Base-by-base conservation (phyloP, 30 jellyfish, hydroid and myxozoan genomes). In the Rhopilema esculentum region DNA sequence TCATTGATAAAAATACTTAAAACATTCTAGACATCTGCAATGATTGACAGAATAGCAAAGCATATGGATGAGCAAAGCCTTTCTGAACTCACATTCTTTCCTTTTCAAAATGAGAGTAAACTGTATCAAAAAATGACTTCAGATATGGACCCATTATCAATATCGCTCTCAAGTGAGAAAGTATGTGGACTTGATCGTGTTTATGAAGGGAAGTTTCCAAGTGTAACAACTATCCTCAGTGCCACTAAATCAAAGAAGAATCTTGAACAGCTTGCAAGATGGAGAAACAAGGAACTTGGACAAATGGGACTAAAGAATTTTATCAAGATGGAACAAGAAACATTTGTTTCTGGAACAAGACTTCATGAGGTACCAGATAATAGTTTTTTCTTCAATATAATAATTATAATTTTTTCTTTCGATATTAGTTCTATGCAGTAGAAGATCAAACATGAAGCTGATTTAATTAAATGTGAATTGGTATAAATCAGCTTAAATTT, bases 161-260 rank as follows among this genome's bases (percentile, higher is more conserved):
- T 85, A 53, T 28, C 73, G 15, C 83, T 85, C 9, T 19, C 24
- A 16, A 29, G 69, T 24, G 65, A 50, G n/a, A 18, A 63, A 26
- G n/a, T 40, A 20, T 40, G 22, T 0, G 70, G 50, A 32, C 49
- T 32, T 65, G 88, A 84, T 8, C 75, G 91, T n/a, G 22, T 89
- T 24, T 89, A 81, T 71, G 74, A 72, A 22, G 83, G 87, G 49
- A 51, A 49, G 40, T 89, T 15, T 74, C 90, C 92, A 12, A 89
- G 97, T 82, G 97, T 89, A 4, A 89, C 97, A 49, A 71, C 97
- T 1, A 79, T 89, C 23, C 53, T 89, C 1, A 53, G 69, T 22
- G 65, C 50, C 1, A 89, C 97, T 40, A 83, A 50, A 70, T 68
- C 96, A 25, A 71, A 76, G 49, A 70, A 62, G 27, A 64, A 78